phyloP scores from a whole-genome alignment of 1,140 invertebrate genomes.

The Rhopalosiphum maidis region DNA sequence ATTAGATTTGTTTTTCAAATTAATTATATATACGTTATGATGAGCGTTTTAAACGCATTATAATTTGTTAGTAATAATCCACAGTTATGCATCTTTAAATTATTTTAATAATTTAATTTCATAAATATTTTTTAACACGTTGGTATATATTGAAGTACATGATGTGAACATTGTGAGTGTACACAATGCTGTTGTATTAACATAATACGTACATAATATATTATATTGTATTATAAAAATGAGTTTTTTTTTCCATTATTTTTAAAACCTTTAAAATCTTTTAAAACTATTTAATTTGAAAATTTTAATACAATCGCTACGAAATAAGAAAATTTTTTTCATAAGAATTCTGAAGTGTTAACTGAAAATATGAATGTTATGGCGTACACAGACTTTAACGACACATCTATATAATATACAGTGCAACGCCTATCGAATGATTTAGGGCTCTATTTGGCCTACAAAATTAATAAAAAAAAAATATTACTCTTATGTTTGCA shows the following conservation, averaged over 20 bases:
- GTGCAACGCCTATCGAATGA: neutral
- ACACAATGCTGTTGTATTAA: neutral
- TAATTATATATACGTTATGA: neutral
- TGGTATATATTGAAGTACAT: neutral
- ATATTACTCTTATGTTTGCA: neutral
- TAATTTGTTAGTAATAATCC: slow-evolving; percentile 19
- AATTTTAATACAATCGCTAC: neutral
- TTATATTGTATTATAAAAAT: neutral
- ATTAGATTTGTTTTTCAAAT: neutral
- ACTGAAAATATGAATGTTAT: neutral
- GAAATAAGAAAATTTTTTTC: neutral
- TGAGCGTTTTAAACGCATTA: neutral
- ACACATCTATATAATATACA: neutral
- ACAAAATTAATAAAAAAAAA: neutral
- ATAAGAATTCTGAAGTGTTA: neutral
- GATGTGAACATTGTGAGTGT: neutral
- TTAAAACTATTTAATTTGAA: neutral
- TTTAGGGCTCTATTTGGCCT: neutral
- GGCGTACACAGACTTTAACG: too few relatives aligned
- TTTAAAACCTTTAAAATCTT: neutral
- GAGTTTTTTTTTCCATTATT: neutral
- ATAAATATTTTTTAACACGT: neutral
- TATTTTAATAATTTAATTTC: neutral
- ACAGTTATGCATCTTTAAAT: neutral
- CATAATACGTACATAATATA: neutral